These are phyloP conservation scores for Arothron firmamentum DNA, from an alignment of 2,113 vertebrate genomes.

Conservation along the genomic window DNA sequence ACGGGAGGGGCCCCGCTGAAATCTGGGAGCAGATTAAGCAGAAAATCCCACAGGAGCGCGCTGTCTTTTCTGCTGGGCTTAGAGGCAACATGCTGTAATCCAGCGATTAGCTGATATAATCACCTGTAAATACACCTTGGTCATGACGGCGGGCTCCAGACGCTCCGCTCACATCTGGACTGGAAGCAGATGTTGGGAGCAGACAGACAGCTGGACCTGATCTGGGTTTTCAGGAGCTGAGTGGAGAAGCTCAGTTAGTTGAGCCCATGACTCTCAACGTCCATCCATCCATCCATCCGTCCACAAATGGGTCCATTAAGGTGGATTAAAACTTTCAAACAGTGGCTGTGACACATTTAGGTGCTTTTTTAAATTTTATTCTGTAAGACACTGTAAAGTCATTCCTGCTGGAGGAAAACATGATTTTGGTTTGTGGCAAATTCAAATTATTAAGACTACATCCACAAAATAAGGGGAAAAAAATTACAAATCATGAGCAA, in stretches of 20 bases:
- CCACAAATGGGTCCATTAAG: not conserved
- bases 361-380: conserved; percentile 50
- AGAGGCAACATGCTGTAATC: conserved; percentile 78
- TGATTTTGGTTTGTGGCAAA: conserved; percentile 69
- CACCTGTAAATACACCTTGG: conserved; percentile 81
- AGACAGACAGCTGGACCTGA: conserved; percentile 35
- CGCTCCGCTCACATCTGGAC: conserved; percentile 6
- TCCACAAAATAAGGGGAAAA: conserved; percentile 33
- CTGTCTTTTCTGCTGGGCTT: conserved; percentile 62
- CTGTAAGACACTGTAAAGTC: conserved; percentile 68
- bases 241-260: not conserved
- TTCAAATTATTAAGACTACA: conserved; percentile 62
- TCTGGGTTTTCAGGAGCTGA: conserved; percentile 25
- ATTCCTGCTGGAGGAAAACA: conserved; percentile 59
- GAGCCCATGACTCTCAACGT: too few species aligned
- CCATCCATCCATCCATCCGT: too few species aligned
- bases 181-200: conserved; percentile 18
- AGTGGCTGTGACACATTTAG: conserved; percentile 46
- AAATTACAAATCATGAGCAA: conserved; percentile 63
- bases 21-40: conserved; percentile 70
- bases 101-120: conserved; percentile 85
- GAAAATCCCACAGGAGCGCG: conserved; percentile 63
- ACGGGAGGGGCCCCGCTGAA: conserved; percentile 40
- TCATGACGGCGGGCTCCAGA: conserved; percentile 15
- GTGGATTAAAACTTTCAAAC: conserved; percentile 56